phyloP scores from a whole-genome alignment of 2,113 vertebrate genomes.

The Esox niger region DNA sequence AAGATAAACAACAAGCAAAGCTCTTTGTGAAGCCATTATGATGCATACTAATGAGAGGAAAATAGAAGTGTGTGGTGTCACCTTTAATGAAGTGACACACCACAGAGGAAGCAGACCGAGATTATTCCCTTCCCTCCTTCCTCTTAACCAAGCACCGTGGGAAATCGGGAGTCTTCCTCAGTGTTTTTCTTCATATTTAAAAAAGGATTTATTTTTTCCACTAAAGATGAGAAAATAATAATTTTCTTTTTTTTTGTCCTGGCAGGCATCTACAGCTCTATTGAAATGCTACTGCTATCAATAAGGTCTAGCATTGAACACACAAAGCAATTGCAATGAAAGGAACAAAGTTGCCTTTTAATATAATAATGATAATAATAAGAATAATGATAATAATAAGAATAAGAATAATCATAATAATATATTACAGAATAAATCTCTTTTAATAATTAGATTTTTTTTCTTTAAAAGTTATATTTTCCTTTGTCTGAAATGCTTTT shows the following conservation, averaged over 20 bases:
- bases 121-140: conserved; percentile 70
- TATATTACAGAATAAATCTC: conserved; percentile 99
- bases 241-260: conserved; percentile 72
- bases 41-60: conserved; percentile 99
- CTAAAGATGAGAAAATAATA: conserved; percentile 97
- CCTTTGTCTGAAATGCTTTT: conserved; percentile 90
- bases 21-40: conserved; percentile 97
- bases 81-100: conserved; percentile 62
- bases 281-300: conserved; percentile 99
- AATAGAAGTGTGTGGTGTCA: conserved; percentile 88
- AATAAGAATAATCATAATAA: conserved; percentile 81
- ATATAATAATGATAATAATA: conserved; percentile 86
- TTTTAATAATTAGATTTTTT: conserved; percentile 90
- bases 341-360: conserved; percentile 96
- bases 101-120: conserved; percentile 83
- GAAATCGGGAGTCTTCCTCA: conserved; percentile 91
- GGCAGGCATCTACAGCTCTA: conserved; percentile 99
- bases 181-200: conserved; percentile 66
- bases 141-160: conserved; percentile 85
- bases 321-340: conserved; percentile 99
- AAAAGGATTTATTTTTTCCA: conserved; percentile 59
- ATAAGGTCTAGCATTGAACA: conserved; percentile 99
- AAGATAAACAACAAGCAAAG: conserved; percentile 99
- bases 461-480: conserved; percentile 86
- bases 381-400: conserved; percentile 82